These are phyloP conservation scores for Ptilonorhynchus violaceus DNA, from an alignment of 2,113 vertebrate genomes.

Conservation along the genomic window DNA sequence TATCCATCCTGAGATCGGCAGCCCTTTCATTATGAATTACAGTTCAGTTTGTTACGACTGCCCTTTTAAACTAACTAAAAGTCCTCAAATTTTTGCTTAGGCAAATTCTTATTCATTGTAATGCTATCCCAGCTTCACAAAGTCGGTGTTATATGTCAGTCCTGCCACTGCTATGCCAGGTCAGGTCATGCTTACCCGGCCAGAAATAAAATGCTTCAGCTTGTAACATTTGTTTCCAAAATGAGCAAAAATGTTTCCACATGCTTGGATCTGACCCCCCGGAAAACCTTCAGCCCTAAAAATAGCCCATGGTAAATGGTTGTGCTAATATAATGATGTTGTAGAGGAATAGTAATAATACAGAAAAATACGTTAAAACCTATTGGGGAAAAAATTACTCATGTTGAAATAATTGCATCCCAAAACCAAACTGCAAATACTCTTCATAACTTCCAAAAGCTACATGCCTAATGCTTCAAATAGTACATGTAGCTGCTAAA, in stretches of 20 bases:
- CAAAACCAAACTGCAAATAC: not conserved
- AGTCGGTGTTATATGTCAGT: rapidly evolving
- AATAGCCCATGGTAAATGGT: not conserved
- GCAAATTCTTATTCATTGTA: not conserved
- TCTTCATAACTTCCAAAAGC: not conserved
- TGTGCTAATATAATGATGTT: not conserved
- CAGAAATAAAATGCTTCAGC: not conserved
- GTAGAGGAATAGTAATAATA: not conserved
- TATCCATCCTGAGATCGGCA: not conserved
- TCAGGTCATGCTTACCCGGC: not conserved
- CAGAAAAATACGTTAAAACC: not conserved
- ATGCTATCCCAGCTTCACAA: not conserved
- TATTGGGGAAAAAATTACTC: rapidly evolving
- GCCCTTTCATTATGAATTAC: not conserved
- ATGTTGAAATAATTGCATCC: not conserved
- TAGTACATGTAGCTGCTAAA: not conserved
- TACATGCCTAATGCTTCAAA: not conserved
- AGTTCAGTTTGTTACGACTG: not conserved
- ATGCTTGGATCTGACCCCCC: not conserved
- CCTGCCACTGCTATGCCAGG: not conserved
- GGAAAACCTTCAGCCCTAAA: not conserved
- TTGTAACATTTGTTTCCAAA: not conserved
- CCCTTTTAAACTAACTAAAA: not conserved
- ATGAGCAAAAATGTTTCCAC: not conserved
- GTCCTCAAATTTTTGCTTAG: not conserved